Percentiles rank a stretch among this genome's conserved stretches.
phyloP scores from a whole-genome alignment of 2,797 vertebrate species.

The Hemibagrus guttatus region DNA sequence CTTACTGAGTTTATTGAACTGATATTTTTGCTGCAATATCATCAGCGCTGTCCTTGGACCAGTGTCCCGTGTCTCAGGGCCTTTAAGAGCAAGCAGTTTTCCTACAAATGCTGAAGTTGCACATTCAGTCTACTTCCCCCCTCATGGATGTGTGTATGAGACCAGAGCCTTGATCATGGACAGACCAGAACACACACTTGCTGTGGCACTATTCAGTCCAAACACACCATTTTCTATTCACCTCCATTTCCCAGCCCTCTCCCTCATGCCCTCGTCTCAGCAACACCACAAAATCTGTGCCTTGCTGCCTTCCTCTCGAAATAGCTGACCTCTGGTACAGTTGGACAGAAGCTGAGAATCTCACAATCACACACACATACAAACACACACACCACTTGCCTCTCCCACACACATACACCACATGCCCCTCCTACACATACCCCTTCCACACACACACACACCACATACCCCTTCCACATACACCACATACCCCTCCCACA shows the following conservation, averaged over 20 bases:
- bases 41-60: background rate
- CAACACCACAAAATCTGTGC: background rate
- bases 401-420: too few species aligned
- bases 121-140: background rate
- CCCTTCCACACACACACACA: background rate
- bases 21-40: too few species aligned
- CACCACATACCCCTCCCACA: background rate
- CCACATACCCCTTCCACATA: background rate
- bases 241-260: background rate
- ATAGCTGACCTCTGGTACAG: constrained; percentile 19
- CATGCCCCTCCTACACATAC: too few species aligned
- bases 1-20: background rate
- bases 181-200: background rate
- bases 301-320: background rate
- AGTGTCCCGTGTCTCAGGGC: background rate
- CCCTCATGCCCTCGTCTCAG: background rate
- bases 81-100: background rate
- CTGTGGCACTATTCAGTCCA: background rate
- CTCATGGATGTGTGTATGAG: background rate
- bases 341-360: background rate
- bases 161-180: background rate
- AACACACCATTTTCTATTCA: background rate
- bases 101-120: background rate
- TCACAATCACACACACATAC: background rate
- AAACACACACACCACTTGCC: background rate